These are phyloP conservation scores for Antennarius maculatus DNA, from an alignment of 2,797 vertebrate genomes.

Conservation along the genomic window DNA sequence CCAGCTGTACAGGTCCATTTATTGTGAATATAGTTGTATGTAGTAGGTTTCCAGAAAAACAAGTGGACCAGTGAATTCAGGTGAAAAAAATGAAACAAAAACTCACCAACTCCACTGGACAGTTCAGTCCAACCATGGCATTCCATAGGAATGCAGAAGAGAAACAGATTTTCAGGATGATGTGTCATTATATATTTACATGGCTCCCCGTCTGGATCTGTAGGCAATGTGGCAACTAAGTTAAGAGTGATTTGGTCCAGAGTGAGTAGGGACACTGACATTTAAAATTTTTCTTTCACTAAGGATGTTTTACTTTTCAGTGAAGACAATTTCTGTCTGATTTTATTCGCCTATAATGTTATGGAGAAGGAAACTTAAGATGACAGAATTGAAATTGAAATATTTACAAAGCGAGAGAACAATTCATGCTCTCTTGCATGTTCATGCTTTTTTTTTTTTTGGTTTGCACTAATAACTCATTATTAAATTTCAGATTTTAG, in stretches of 20 bases:
- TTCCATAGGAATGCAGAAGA: too few relatives aligned
- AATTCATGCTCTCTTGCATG: too few relatives aligned
- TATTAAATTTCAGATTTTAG: not conserved
- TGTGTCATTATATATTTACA: conserved; percentile 28
- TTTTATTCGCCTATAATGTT: not conserved
- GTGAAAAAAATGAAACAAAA: not conserved
- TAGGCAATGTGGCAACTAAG: not conserved
- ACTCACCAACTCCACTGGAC: not conserved
- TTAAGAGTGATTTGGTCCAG: not conserved
- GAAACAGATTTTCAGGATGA: conserved; percentile 3
- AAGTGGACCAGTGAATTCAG: too few relatives aligned
- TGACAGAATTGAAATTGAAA: not conserved
- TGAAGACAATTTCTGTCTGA: not conserved
- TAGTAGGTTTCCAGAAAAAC: too few relatives aligned
- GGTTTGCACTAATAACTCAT: not conserved
- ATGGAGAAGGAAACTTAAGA: not conserved
- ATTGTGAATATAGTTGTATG: too few relatives aligned
- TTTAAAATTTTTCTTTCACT: not conserved
- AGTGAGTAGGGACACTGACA: not conserved
- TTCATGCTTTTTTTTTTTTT: too few relatives aligned
- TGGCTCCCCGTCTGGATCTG: conserved; percentile 20
- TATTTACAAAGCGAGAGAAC: conserved; percentile 1
- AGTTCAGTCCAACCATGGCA: too few relatives aligned
- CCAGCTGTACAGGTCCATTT: too few relatives aligned
- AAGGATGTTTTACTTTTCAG: not conserved